Conservation (phyloP, 1,140 invertebrate species). For the Procambarus clarkii region DNA sequence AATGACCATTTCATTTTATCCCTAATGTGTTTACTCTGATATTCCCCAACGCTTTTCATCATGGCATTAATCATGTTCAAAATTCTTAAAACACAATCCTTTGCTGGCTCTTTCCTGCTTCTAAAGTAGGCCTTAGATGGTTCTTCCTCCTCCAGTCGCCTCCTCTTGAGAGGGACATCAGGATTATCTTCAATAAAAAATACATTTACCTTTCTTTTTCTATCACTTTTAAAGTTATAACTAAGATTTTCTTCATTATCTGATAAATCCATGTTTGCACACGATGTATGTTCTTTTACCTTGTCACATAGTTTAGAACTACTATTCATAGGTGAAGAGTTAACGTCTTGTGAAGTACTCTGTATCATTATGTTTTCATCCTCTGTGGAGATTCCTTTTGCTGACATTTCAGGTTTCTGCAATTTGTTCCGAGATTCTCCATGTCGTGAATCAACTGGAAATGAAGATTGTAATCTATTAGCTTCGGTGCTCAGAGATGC, state of each 20-base stretch:
- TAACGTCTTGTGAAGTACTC: background rate
- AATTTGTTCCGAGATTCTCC: background rate
- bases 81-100: background rate
- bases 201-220: constrained; percentile 3
- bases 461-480: background rate
- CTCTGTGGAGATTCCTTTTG: background rate
- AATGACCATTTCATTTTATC: background rate
- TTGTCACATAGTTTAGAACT: background rate
- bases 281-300: background rate
- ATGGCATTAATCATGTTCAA: background rate
- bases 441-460: background rate
- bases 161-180: background rate
- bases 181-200: background rate
- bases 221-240: background rate
- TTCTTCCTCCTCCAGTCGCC: background rate
- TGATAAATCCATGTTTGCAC: background rate
- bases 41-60: background rate
- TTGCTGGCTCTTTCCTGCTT: background rate
- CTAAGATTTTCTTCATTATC: background rate
- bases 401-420: background rate
- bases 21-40: background rate
- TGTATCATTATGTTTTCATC: background rate
- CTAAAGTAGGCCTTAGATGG: background rate
- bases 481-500: background rate
- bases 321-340: background rate